These are phyloP conservation scores for Plutomurus gul DNA, from an alignment of 1,140 invertebrate species.

Conservation along the genomic window DNA sequence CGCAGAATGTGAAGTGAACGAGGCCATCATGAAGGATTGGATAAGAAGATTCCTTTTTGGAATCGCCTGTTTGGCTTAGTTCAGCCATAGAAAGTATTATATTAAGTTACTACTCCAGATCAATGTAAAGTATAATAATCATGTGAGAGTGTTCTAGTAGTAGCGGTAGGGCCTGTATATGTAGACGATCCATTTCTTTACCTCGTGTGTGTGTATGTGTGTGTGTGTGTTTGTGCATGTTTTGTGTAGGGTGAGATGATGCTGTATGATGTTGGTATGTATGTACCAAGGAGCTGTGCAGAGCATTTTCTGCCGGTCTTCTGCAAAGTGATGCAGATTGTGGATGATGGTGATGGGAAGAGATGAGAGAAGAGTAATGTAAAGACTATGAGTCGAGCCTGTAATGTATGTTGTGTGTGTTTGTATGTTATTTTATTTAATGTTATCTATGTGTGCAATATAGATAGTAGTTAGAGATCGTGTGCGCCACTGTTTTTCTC, in stretches of 20 bases:
- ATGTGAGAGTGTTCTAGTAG: too few relatives aligned
- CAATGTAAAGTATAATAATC: too few relatives aligned
- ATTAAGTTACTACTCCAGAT: too few relatives aligned
- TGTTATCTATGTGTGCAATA: conserved; percentile 10
- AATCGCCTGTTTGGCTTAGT: background rate
- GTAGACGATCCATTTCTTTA: too few relatives aligned
- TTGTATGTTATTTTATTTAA: background rate
- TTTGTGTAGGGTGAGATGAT: background rate
- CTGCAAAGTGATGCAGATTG: conserved; percentile 1
- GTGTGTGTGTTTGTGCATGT: too few relatives aligned
- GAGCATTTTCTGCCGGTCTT: too few relatives aligned
- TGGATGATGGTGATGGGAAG: conserved; percentile 18
- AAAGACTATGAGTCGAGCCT: background rate
- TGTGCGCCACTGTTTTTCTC: conserved; percentile 3
- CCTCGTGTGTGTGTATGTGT: too few relatives aligned
- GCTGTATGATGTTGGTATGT: background rate
- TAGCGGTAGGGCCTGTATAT: too few relatives aligned
- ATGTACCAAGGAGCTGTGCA: background rate
- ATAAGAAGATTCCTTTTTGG: background rate
- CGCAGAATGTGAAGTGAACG: background rate
- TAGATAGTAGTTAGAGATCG: conserved; percentile 21
- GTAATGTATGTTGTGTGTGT: background rate
- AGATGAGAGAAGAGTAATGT: background rate
- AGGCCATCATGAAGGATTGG: background rate
- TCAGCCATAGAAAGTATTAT: background rate